phyloP scores from a whole-genome alignment of 2,797 vertebrate species.

The Chloroceryle inda region DNA sequence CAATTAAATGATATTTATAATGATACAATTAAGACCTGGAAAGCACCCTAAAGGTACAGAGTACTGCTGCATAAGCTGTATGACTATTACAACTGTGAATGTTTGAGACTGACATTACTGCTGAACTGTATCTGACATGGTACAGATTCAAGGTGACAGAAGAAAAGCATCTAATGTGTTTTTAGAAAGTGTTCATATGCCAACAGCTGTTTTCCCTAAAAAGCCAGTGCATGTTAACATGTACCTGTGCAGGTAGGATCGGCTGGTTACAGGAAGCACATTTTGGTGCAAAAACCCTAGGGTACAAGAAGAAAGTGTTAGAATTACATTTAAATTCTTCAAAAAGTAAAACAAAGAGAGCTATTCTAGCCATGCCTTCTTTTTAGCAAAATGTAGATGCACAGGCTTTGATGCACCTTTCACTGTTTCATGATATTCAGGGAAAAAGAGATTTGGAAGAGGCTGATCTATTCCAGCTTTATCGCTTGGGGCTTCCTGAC shows the following conservation, averaged over 20 bases:
- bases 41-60: constrained; percentile 20
- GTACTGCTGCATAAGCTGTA: background rate
- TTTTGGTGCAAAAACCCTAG: constrained; percentile 97
- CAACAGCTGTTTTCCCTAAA: background rate
- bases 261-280: constrained; percentile 96
- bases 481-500: background rate
- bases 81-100: background rate
- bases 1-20: background rate
- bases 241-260: constrained; percentile 97
- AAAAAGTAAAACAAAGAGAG: background rate
- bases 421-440: background rate
- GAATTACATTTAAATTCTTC: constrained; percentile 14
- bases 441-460: background rate
- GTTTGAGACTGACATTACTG: background rate
- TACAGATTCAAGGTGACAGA: background rate
- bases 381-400: background rate
- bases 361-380: background rate
- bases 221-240: background rate
- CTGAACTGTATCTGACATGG: background rate
- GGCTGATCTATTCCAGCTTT: background rate
- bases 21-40: background rate
- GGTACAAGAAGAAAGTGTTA: constrained; percentile 40
- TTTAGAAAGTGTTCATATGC: background rate
- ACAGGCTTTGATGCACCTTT: background rate
- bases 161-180: background rate